Base-by-base conservation (phyloP, 2,888 invertebrate species). In the Onchidella celtica region DNA sequence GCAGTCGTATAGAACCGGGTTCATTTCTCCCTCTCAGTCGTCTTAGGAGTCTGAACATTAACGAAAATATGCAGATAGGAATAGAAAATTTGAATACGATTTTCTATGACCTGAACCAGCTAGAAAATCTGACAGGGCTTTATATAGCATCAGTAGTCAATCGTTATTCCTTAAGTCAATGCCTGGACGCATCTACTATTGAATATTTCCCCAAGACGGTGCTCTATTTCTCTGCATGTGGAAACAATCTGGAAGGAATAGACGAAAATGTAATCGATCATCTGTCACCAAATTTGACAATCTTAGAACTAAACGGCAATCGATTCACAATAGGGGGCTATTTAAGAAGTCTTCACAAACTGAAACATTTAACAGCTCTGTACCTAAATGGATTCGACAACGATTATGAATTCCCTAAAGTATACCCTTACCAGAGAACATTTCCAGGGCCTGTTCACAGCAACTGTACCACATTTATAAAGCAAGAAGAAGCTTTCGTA, bases 261-360 rank as follows among this genome's bases (percentile, higher is more conserved):
- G 63, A 68, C 17, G 3, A 55, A 14, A 24, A 63, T 2, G 79
- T 81, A 6, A 21, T 75, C 21, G 27, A 6, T 11, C 38, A 68
- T n/a, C 57, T 84, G 32, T 80, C 81, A 0, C 61, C 72, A 59
- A 66, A 74, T 21, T 73, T 84, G 6, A 68, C 34, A 3, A 74
- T 24, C 11, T 65, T 84, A 61, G 61, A 38, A 11, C 47, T 81
- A 0, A 55, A 38, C 11, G 79, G 61, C 2, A 84, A 84, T 27
- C 27, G 40, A 3, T 74, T 84, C 40, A 47, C 69, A 2, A 79
- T 84, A 47, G 83, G 81, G 0, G 70, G 34, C 1, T 84, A 84
- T 34, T 38, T 84, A 27, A 24, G 59, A 21, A 72, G 77, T 38
- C 40, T 83, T n/a, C 34, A 6, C 2, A 24, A 59, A 0, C 66